Conservation (phyloP, 2,113 vertebrate genomes). For the Ariopsis seemanni region DNA sequence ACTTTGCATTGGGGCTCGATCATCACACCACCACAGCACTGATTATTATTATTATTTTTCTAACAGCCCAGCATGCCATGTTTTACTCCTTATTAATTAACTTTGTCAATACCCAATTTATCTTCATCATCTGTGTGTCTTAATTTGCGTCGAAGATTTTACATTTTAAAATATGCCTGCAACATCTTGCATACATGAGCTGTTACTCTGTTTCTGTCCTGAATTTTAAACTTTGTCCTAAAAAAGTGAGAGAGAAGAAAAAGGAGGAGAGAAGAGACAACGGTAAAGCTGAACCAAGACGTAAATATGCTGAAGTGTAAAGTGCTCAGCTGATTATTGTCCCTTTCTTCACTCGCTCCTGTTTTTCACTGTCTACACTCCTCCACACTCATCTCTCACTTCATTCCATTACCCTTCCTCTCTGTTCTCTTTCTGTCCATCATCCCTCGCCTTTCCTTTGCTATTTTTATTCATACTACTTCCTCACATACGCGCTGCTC, state of each 20-base stretch:
- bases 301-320: slow-evolving; percentile 55
- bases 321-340: slow-evolving; percentile 56
- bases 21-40: no score
- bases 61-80: no score
- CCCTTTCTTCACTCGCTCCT: background rate
- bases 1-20: no score
- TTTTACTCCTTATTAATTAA: no score
- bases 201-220: background rate
- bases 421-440: slow-evolving; percentile 41
- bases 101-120: no score
- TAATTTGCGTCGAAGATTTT: no score
- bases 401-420: slow-evolving; percentile 11
- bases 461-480: slow-evolving; percentile 10
- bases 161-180: no score
- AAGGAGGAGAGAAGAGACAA: background rate
- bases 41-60: no score
- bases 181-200: background rate
- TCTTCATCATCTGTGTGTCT: no score
- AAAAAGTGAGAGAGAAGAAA: background rate
- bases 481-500: background rate
- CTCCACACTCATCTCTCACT: slow-evolving; percentile 29
- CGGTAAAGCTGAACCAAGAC: background rate
- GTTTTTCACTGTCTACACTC: slow-evolving; percentile 26
- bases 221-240: background rate
- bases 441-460: background rate